Percentiles rank a stretch among this genome's conserved stretches.
Evolutionary conservation across 2,797 vertebrate species (phyloP).

Genomic region (Enoplosus armatus): DNA sequence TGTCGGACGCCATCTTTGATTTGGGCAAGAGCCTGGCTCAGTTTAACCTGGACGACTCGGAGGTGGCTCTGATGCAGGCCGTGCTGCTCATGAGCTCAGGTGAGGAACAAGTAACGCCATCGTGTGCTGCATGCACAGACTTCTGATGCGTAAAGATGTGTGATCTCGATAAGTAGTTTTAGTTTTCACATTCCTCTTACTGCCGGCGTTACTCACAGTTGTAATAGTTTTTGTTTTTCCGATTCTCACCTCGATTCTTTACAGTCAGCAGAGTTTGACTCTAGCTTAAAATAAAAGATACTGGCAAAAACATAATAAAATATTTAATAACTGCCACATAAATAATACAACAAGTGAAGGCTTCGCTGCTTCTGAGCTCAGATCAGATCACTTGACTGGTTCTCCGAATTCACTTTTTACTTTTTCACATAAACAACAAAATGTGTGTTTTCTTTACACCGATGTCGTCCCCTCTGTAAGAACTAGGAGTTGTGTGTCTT

Average conservation of each 20-base stretch:
- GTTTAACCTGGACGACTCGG: slow-evolving; percentile 94
- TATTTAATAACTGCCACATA: slow-evolving; percentile 36
- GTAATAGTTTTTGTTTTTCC: background rate
- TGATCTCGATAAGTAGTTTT: background rate
- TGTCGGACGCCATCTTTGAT: slow-evolving; percentile 96
- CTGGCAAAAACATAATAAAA: slow-evolving; percentile 26
- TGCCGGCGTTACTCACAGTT: background rate
- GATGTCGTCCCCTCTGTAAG: background rate
- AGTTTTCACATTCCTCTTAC: background rate
- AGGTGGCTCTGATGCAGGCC: slow-evolving; percentile 95
- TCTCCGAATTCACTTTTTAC: background rate
- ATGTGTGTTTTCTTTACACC: background rate
- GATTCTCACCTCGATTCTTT: background rate
- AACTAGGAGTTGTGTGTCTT: background rate
- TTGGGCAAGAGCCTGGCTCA: slow-evolving; percentile 95
- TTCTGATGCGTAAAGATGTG: background rate
- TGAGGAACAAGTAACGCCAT: slow-evolving; percentile 17
- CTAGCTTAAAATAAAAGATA: background rate
- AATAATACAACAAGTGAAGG: slow-evolving; percentile 18
- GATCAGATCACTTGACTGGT: slow-evolving; percentile 6
- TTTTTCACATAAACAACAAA: background rate
- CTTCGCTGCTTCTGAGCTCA: slow-evolving; percentile 7
- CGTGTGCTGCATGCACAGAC: background rate
- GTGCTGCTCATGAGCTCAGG: slow-evolving; percentile 97
- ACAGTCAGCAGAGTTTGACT: background rate